Percentiles rank a stretch among this genome's conserved stretches.
These are phyloP conservation scores for Opisthocomus hoazin DNA, from an alignment of 2,113 vertebrate genomes.

Conservation along the genomic window DNA sequence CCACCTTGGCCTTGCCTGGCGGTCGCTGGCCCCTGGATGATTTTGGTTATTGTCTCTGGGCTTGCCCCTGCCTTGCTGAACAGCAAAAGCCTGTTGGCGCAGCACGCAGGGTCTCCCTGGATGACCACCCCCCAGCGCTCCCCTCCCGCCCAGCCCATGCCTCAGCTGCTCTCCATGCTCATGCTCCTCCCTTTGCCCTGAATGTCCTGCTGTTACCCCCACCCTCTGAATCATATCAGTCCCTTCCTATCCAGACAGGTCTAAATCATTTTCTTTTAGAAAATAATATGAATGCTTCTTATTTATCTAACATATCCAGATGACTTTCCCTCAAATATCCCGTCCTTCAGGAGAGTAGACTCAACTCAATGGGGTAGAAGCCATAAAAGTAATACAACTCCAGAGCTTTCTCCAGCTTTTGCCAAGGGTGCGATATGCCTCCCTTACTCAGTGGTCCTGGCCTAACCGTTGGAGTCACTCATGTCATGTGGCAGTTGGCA, in stretches of 20 bases:
- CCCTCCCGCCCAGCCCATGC: not conserved
- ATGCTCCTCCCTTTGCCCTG: not conserved
- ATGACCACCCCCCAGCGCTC: too few relatives aligned
- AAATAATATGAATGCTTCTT: not conserved
- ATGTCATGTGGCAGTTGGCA: not conserved
- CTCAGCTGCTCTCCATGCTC: not conserved
- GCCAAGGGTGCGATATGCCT: not conserved
- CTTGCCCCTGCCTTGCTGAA: not conserved
- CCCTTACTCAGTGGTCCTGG: not conserved
- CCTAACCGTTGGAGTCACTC: not conserved
- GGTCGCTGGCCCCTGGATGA: not conserved
- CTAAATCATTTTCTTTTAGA: not conserved
- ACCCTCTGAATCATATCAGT: not conserved
- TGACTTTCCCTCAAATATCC: not conserved
- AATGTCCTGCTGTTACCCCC: not conserved
- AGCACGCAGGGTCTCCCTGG: not conserved
- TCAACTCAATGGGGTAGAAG: not conserved
- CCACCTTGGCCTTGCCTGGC: rapidly evolving
- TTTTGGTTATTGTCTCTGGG: not conserved
- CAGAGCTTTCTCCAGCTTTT: not conserved
- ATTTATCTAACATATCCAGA: not conserved
- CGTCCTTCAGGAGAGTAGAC: not conserved
- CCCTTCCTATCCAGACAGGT: not conserved
- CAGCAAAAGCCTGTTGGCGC: not conserved
- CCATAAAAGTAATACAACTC: not conserved